These are phyloP conservation scores for Heliornis fulica DNA, from an alignment of 2,113 vertebrate genomes.

Conservation along the genomic window DNA sequence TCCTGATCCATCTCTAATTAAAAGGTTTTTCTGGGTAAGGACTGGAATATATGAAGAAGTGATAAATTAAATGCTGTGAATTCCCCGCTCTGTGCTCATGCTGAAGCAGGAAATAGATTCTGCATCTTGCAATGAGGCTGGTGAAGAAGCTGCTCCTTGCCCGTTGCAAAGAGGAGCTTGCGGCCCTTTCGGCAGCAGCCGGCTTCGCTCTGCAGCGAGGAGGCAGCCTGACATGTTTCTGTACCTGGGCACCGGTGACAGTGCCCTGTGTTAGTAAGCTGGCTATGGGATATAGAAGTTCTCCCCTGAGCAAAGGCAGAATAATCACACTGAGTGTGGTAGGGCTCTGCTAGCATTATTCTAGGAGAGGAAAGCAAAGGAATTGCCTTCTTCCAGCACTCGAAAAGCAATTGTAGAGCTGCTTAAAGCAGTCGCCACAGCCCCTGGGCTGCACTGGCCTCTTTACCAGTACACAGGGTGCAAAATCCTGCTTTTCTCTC, in stretches of 20 bases:
- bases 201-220: not conserved
- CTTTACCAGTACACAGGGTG: not conserved
- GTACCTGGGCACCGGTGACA: not conserved
- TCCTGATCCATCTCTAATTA: conserved; percentile 64
- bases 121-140: not conserved
- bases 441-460: not conserved
- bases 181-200: not conserved
- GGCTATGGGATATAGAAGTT: fast-evolving
- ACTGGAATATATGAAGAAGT: conserved; percentile 25
- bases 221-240: not conserved
- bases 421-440: not conserved
- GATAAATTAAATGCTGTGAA: conserved; percentile 18
- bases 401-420: not conserved
- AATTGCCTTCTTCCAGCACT: not conserved
- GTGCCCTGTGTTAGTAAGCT: not conserved
- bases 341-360: not conserved
- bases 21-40: conserved; percentile 61
- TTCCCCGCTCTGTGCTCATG: not conserved
- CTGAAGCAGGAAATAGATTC: conserved; percentile 39
- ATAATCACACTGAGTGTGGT: not conserved
- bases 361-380: not conserved
- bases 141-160: not conserved
- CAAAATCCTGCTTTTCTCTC: not conserved
- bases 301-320: not conserved
- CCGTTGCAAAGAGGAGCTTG: not conserved